Base-by-base conservation (phyloP, 2,113 vertebrate genomes). In the Raja brachyura region DNA sequence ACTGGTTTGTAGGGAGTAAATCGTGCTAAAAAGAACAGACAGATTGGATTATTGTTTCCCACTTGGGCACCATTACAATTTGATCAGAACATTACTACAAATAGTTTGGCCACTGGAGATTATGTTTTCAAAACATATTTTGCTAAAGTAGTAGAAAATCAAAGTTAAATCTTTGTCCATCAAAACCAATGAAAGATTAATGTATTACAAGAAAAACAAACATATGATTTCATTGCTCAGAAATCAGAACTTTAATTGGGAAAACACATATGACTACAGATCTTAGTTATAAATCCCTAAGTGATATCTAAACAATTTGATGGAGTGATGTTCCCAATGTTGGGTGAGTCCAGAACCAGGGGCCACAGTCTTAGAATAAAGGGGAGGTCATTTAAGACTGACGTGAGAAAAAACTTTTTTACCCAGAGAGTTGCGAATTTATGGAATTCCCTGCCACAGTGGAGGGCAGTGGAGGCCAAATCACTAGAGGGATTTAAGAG, bases 1-100 rank as follows among this genome's bases (percentile, higher is more conserved):
- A 97, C 97, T 28, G 98, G 97, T 96, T 99, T 99, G 95, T 99
- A 99, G 20, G 98, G 97, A 94, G 97, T 95, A 93, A 99, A 98
- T 93, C 97, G 98, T 93, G 96, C 99, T 99, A 95, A 39, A 93
- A 93, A 93, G 33, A 90, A 93, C 18, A 93, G 39, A 95, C 25
- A 94, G 93, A 90, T 88, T 86, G 93, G 93, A 93, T 63, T 92
- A 2, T 81, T 93, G 18, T 93, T 61, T 68, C 5, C 73, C 28
- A 94, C 8, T 93, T 54, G 18, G 3, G 7, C 33, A 56, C 31
- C 59, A 61, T 63, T 63, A 31, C 63, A 86, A 88, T 88, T 31
- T 63, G 28, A 28, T 18, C 59, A 66, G 54, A 88, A 66, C 14
- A 88, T 28, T 14, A 86, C 83, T 61, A 18, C 59, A 66, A 88